A percentile compares a stretch with the other conserved stretches of the same genome.
Conservation (phyloP, 2,888 invertebrate species). For the Hydrotaea diabolus region DNA sequence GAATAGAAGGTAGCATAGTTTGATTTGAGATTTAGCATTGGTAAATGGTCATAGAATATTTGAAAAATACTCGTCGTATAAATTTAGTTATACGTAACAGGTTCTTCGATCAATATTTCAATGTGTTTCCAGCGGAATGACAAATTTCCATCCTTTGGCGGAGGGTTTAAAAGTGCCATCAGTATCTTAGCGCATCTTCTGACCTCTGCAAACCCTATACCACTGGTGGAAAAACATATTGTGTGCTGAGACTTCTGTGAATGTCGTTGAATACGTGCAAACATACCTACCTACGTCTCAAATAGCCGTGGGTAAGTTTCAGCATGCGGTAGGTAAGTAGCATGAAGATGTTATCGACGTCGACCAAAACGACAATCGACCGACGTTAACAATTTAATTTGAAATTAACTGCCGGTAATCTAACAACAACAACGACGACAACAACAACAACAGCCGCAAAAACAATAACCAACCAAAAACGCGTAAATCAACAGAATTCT, state of each 20-base stretch:
- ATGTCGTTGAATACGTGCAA: background rate
- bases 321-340: constrained; percentile 59
- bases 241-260: background rate
- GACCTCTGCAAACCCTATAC: constrained; percentile 15
- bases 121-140: no score
- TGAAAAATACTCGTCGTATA: no score
- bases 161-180: no score
- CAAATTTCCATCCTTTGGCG: no score
- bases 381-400: constrained; percentile 67
- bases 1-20: no score
- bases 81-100: no score
- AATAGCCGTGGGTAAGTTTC: constrained; percentile 16
- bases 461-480: constrained; percentile 60
- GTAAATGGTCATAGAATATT: no score
- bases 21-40: no score
- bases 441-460: constrained; percentile 27
- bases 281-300: background rate
- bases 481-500: constrained; percentile 60
- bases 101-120: no score
- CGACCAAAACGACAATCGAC: constrained; percentile 63
- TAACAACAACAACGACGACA: constrained; percentile 33
- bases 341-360: constrained; percentile 76
- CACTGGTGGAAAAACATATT: background rate
- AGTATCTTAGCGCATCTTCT: background rate
- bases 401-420: constrained; percentile 68